Evolutionary conservation across 2,888 invertebrate species (phyloP).

Genomic region (Cataglyphis altisquamis): DNA sequence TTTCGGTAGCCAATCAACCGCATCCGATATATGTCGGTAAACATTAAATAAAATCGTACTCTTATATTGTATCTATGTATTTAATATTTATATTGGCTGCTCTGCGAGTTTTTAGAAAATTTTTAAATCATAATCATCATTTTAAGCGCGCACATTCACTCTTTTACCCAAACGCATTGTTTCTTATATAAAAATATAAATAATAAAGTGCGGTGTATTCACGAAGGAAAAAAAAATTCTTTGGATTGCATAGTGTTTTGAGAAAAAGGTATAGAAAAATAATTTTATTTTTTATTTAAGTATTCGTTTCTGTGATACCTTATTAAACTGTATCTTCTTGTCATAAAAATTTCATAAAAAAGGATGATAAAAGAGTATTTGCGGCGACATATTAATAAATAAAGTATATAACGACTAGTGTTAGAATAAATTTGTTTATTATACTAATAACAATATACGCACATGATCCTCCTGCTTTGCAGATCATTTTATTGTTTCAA

Average conservation of each 20-base stretch:
- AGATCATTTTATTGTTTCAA: constrained; percentile 39
- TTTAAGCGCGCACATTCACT: background rate
- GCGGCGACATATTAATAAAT: background rate
- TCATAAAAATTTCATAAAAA: background rate
- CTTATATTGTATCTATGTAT: too few species aligned
- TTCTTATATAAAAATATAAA: background rate
- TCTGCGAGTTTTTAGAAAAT: background rate
- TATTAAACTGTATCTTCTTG: background rate
- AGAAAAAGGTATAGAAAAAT: background rate
- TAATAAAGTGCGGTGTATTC: background rate
- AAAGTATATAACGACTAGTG: background rate
- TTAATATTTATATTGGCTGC: background rate
- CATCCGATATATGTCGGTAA: too few species aligned
- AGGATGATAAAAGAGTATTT: background rate
- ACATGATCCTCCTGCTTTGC: constrained; percentile 18
- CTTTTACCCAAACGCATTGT: background rate
- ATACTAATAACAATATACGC: constrained; percentile 23
- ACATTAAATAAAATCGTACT: too few species aligned
- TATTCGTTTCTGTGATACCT: background rate
- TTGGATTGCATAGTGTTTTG: background rate
- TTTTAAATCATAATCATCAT: background rate
- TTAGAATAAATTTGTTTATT: constrained; percentile 46
- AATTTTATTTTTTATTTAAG: background rate
- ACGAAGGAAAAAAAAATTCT: background rate
- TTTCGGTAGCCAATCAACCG: too few species aligned